Evolutionary conservation across 2,113 vertebrate genomes (phyloP).

Genomic region (Microcebus murinus): DNA sequence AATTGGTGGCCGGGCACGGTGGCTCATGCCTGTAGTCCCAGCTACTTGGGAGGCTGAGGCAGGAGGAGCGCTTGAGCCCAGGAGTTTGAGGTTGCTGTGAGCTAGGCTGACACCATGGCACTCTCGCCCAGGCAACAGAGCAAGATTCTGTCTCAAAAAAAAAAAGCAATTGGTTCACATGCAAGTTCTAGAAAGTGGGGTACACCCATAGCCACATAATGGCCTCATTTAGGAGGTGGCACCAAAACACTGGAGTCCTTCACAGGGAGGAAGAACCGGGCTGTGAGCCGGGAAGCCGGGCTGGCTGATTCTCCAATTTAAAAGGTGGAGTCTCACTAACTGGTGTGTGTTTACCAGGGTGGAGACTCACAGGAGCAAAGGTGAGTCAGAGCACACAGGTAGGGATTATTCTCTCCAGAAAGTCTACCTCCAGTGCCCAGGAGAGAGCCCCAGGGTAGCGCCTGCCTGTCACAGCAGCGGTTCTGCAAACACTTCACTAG

Average conservation of each 20-base stretch:
- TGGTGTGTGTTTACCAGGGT: conserved; percentile 17
- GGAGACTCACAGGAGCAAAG: neutral
- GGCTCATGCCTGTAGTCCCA: too few relatives aligned
- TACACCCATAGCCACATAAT: neutral
- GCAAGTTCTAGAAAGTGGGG: neutral
- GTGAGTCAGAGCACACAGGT: conserved; percentile 49
- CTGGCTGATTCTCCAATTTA: neutral
- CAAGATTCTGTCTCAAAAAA: too few relatives aligned
- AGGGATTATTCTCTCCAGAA: conserved; percentile 4
- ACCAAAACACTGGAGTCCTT: neutral
- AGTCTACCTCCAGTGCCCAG: neutral
- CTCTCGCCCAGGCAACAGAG: too few relatives aligned
- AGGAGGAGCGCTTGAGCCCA: too few relatives aligned
- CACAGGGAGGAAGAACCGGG: accelerated
- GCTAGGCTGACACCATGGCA: too few relatives aligned
- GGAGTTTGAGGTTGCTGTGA: too few relatives aligned
- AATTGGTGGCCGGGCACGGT: neutral
- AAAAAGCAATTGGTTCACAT: neutral
- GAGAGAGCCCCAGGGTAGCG: neutral
- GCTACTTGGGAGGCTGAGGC: too few relatives aligned
- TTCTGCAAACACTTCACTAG: neutral
- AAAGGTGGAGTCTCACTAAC: neutral
- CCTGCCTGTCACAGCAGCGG: accelerated
- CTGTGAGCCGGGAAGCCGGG: neutral
- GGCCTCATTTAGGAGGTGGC: neutral